Percentiles rank a stretch among this genome's conserved stretches.
Evolutionary conservation across 2,113 vertebrate species (phyloP).

Genomic region (Marcusenius ussheri): DNA sequence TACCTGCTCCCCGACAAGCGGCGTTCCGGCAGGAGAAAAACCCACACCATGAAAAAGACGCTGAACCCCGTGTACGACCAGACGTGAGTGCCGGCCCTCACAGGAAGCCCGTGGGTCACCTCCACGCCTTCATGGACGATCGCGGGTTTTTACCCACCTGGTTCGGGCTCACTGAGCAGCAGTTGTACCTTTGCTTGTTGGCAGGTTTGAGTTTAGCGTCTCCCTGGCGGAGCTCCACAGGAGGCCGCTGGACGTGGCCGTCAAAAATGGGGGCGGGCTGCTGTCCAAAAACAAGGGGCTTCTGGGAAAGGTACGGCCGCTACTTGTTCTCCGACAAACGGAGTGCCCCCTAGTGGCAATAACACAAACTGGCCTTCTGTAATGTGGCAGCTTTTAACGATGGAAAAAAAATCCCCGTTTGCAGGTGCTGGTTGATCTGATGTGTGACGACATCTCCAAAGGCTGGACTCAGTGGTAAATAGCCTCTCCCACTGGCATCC

Average conservation of each 20-base stretch:
- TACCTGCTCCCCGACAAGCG: conserved; percentile 94
- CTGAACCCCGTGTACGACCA: conserved; percentile 86
- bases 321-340: neutral
- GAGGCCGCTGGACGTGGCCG: conserved; percentile 84
- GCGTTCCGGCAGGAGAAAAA: conserved; percentile 89
- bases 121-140: too few relatives aligned
- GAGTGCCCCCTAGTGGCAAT: neutral
- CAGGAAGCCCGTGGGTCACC: neutral
- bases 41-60: conserved; percentile 78
- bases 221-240: conserved; percentile 78
- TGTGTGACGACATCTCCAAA: conserved; percentile 74
- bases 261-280: conserved; percentile 91
- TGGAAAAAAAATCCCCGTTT: neutral
- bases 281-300: conserved; percentile 93
- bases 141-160: neutral
- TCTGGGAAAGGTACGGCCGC: conserved; percentile 78
- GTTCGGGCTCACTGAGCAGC: neutral
- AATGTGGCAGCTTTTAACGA: neutral
- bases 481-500: neutral
- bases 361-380: neutral
- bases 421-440: conserved; percentile 78
- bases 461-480: conserved; percentile 86
- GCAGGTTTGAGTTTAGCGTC: conserved; percentile 88
- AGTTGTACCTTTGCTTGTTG: neutral
- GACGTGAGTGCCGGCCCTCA: conserved; percentile 60